Evolutionary conservation across 2,113 vertebrate genomes (phyloP), one percentile per base, ranked within the genome.

Genomic region (Propithecus coquereli): DNA sequence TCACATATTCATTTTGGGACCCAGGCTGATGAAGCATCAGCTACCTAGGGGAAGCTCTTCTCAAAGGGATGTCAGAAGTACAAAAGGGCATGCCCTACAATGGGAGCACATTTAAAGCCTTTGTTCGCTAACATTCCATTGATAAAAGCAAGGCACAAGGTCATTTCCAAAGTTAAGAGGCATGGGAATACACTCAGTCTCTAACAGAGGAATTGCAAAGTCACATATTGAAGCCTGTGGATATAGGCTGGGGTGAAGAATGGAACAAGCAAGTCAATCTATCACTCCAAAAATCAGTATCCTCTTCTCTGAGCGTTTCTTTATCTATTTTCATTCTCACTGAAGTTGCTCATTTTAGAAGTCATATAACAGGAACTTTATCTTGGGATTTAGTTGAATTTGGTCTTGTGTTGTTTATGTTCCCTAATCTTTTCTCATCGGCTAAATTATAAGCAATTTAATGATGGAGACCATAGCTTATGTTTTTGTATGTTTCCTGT

Each of bases 291-390:
- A 66, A 40, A 68, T 92, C 61, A 52, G 65, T 77, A 76, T 47
- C 37, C n/a, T 86, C 23, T 9, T 68, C 22, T 84, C 34, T 50
- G 20, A 81, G 57, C 27, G 57, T 91, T 97, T 91, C 16, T 74
- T 68, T 83, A 13, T 89, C 12, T 80, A 3, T 95, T 95, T 95
- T 20, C 34, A 40, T 83, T 92, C 59, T 95, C 61, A 80, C 9
- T 95, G 25, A 83, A 87, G 50, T 97, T 85, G 5, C 14, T 93
- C 13, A 87, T 40, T 95, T 95, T 47, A 81, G 70, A 90, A 90
- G 22, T 68, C 23, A 91, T 92, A 2, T 63, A 76, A 45, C 23
- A 90, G 17, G 34, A 93, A 91, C 47, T 91, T 96, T 80, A 88
- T 91, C 82, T 93, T 81, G 63, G 2, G 85, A 86, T 76, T 87